Conservation (phyloP, 2,888 invertebrate species). For the Sericinus montela region DNA sequence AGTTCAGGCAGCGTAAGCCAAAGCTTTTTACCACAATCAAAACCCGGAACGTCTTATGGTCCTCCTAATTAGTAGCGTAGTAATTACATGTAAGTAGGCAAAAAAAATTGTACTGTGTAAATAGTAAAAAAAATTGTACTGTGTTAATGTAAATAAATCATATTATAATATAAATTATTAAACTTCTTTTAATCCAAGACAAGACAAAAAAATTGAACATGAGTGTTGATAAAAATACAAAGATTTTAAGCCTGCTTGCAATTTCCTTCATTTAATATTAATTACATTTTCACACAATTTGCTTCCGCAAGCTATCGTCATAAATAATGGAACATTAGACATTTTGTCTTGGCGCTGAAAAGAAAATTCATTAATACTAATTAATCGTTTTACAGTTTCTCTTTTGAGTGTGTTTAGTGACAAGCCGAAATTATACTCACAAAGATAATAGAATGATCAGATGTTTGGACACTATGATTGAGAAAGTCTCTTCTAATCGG, state of each 20-base stretch:
- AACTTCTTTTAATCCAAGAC: neutral
- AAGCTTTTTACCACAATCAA: conserved; percentile 55
- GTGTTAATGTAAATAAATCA: conserved; percentile 12
- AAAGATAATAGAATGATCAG: conserved; percentile 47
- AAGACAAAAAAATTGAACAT: no score
- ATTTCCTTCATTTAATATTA: no score
- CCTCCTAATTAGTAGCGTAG: conserved; percentile 44
- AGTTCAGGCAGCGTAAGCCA: conserved; percentile 31
- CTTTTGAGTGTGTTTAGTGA: neutral
- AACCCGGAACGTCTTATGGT: conserved; percentile 55
- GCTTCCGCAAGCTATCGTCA: conserved; percentile 50
- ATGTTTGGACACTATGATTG: conserved; percentile 43
- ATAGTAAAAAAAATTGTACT: conserved; percentile 31
- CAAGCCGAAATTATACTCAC: conserved; percentile 35
- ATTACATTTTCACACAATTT: conserved; percentile 24
- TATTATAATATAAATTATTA: neutral
- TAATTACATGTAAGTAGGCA: conserved; percentile 30
- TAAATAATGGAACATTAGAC: conserved; percentile 34
- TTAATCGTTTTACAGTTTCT: neutral
- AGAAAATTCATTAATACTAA: neutral
- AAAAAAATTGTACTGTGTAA: conserved; percentile 29
- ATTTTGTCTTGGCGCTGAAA: conserved; percentile 21
- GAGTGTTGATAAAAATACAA: no score
- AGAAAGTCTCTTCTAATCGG: neutral
- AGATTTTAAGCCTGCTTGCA: no score